A percentile compares a stretch with the other conserved stretches of the same genome.
These are phyloP conservation scores for Heliothis virescens DNA, from an alignment of 1,140 invertebrate species.

Conservation along the genomic window DNA sequence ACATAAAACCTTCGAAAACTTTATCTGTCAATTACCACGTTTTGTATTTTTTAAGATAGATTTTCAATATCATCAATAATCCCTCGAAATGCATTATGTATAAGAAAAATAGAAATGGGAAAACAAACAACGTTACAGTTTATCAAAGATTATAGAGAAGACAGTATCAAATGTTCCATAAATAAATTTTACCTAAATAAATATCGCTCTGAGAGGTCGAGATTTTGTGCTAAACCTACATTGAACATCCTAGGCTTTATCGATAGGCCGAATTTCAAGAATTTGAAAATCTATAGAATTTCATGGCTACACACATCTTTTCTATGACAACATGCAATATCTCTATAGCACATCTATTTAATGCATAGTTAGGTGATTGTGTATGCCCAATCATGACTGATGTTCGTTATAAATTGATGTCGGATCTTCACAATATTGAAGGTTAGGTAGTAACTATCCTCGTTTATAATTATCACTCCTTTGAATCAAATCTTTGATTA, in stretches of 20 bases:
- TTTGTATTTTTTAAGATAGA: constrained; percentile 1
- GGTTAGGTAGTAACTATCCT: background rate
- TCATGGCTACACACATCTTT: constrained; percentile 76
- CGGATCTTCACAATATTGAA: background rate
- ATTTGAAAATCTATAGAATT: constrained; percentile 65
- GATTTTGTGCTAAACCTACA: constrained; percentile 47
- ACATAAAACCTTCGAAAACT: constrained; percentile 77
- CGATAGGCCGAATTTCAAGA: constrained; percentile 66
- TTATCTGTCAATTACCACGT: constrained; percentile 35
- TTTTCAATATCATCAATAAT: constrained; percentile 47
- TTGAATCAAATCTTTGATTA: constrained; percentile 9
- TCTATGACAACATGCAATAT: constrained; percentile 77
- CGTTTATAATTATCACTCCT: background rate
- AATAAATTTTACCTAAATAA: constrained; percentile 43
- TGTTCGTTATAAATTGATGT: background rate
- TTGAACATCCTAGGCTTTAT: constrained; percentile 59
- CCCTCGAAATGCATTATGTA: constrained; percentile 50
- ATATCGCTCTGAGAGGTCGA: constrained; percentile 45
- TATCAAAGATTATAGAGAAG: constrained; percentile 41
- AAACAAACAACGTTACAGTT: constrained; percentile 37
- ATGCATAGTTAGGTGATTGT: constrained; percentile 39
- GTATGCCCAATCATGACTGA: constrained; percentile 23
- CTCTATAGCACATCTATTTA: constrained; percentile 75
- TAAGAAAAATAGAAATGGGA: constrained; percentile 19
- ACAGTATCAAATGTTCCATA: constrained; percentile 44